These are phyloP conservation scores for Grammatotria lemairii DNA, from an alignment of 2,113 vertebrate species.

Conservation along the genomic window DNA sequence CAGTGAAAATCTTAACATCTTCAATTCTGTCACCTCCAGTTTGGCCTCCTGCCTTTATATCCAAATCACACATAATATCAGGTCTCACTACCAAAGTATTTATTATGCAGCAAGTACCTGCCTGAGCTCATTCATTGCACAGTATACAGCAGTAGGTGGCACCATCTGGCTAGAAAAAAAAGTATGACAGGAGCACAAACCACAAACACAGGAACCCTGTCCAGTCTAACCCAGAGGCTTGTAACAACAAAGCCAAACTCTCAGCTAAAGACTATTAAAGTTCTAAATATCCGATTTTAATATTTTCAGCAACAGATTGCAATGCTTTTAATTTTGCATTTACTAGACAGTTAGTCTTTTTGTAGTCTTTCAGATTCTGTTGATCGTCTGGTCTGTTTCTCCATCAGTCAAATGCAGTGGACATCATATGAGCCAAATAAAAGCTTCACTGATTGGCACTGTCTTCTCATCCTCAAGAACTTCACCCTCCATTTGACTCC, in stretches of 20 bases:
- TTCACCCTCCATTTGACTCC: neutral
- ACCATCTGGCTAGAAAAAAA: neutral
- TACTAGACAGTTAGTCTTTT: neutral
- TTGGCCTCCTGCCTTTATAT: neutral
- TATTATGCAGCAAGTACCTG: neutral
- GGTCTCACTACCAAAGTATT: neutral
- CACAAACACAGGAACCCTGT: neutral
- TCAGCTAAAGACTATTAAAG: neutral
- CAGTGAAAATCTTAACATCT: neutral
- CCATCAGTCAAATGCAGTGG: neutral
- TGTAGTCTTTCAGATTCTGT: neutral
- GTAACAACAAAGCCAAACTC: neutral
- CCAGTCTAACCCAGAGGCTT: neutral
- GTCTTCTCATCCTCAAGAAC: neutral
- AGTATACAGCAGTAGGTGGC: neutral
- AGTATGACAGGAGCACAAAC: neutral
- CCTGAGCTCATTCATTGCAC: neutral
- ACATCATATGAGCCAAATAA: constrained; percentile 11
- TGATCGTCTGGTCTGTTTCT: neutral
- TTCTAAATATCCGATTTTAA: neutral
- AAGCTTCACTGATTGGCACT: neutral
- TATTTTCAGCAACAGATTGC: neutral
- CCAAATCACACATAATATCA: neutral
- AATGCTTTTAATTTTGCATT: neutral
- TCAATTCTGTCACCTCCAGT: neutral